A percentile compares a stretch with the other conserved stretches of the same genome.
phyloP scores from a whole-genome alignment of 1,140 invertebrate genomes.

The Arion vulgaris region DNA sequence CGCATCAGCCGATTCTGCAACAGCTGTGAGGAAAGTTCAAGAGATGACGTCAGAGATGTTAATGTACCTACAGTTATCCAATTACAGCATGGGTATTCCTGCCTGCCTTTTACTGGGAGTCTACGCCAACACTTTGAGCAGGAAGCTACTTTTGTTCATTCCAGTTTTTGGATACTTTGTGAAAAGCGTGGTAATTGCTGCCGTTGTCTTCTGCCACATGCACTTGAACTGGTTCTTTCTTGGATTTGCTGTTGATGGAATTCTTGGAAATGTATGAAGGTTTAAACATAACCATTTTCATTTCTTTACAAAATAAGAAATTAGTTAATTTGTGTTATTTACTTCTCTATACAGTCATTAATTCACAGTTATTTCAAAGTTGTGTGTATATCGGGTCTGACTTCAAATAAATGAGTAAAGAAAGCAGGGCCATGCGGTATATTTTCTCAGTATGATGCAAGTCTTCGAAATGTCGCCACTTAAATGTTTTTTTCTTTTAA shows the following conservation, averaged over 20 bases:
- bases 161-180: conserved; percentile 14
- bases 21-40: neutral
- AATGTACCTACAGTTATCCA: neutral
- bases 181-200: neutral
- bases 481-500: no score
- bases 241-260: conserved; percentile 18
- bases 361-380: no score
- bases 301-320: neutral
- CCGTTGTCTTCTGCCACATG: conserved; percentile 23
- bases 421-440: no score
- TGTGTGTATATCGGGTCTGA: no score
- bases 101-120: conserved; percentile 25
- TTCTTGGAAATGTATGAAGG: neutral
- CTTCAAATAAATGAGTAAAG: no score
- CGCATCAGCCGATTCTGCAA: neutral
- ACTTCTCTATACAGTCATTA: no score
- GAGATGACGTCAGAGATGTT: neutral
- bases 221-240: conserved; percentile 18
- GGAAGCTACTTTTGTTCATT: conserved; percentile 6
- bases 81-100: neutral
- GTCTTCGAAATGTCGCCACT: no score
- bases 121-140: conserved; percentile 9
- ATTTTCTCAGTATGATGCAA: no score
- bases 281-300: no score
- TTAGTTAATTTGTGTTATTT: no score